These are phyloP conservation scores for Seriola aureovittata DNA, from an alignment of 2,113 vertebrate genomes.

Conservation along the genomic window DNA sequence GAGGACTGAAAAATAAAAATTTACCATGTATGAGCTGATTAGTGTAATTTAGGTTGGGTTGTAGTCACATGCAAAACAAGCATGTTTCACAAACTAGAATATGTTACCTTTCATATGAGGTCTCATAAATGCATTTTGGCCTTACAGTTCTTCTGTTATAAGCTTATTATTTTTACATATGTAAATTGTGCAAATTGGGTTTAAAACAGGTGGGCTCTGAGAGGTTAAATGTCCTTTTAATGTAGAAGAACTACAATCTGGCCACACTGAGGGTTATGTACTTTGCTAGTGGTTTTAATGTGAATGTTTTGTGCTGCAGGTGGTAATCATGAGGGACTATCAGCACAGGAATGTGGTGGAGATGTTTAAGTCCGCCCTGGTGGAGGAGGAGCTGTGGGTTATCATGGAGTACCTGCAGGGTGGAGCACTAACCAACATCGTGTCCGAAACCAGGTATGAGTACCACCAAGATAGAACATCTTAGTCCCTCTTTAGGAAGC, in stretches of 20 bases:
- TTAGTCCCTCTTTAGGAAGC: not conserved
- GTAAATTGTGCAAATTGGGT: too few species aligned
- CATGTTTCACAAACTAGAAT: too few species aligned
- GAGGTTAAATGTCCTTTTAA: not conserved
- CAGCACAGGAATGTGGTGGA: conserved; percentile 97
- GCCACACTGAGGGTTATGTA: not conserved
- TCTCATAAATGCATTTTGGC: too few species aligned
- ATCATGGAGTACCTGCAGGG: conserved; percentile 99
- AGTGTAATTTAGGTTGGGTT: too few species aligned
- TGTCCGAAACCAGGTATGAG: conserved; percentile 96
- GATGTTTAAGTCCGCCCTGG: conserved; percentile 98
- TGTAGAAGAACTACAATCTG: not conserved
- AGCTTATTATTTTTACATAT: too few species aligned
- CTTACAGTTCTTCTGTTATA: too few species aligned
- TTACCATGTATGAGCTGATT: too few species aligned
- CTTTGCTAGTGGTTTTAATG: not conserved
- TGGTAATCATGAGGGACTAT: conserved; percentile 99
- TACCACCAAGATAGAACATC: not conserved
- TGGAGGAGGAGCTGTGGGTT: conserved; percentile 99
- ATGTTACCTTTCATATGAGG: too few species aligned
- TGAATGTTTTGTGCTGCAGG: conserved; percentile 82
- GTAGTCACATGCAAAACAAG: too few species aligned
- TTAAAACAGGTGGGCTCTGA: too few species aligned
- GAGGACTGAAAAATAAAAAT: too few species aligned
- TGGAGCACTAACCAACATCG: conserved; percentile 97